A percentile compares a stretch with the other conserved stretches of the same genome.
These are phyloP conservation scores for Neoscelio sp. DNA, from an alignment of 2,888 invertebrate genomes.

Conservation along the genomic window DNA sequence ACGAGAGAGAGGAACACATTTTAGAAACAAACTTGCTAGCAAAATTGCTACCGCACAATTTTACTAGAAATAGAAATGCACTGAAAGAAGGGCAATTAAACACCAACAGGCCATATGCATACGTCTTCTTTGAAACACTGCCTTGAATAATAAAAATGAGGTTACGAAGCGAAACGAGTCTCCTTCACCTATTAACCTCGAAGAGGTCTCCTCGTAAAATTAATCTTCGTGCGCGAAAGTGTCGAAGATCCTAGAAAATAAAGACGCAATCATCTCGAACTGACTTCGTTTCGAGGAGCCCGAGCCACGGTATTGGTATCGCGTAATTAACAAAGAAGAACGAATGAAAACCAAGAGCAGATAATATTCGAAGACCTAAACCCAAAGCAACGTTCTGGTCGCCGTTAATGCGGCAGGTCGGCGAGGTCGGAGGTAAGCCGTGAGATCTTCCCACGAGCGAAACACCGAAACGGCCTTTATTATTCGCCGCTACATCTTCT, in stretches of 20 bases:
- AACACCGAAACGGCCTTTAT: conserved; percentile 71
- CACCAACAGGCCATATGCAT: too few relatives aligned
- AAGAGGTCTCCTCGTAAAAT: conserved; percentile 40
- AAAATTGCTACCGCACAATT: too few relatives aligned
- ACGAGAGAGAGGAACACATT: too few relatives aligned
- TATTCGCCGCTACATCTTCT: conserved; percentile 69
- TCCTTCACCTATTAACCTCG: conserved; percentile 58
- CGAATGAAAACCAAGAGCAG: conserved; percentile 67
- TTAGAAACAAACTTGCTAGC: too few relatives aligned
- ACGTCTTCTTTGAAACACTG: conserved; percentile 34
- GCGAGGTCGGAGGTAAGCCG: conserved; percentile 77
- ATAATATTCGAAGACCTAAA: conserved; percentile 67
- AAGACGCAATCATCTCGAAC: conserved; percentile 38
- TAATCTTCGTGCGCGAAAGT: conserved; percentile 40
- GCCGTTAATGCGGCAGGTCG: conserved; percentile 70
- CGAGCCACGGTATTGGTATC: conserved; percentile 57
- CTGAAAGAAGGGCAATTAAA: too few relatives aligned
- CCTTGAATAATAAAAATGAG: conserved; percentile 30
- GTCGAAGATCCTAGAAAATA: conserved; percentile 43
- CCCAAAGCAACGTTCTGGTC: conserved; percentile 63
- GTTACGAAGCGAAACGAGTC: conserved; percentile 26
- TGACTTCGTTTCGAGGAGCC: conserved; percentile 4
- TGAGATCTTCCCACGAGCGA: conserved; percentile 80
- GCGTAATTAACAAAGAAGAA: conserved; percentile 73
- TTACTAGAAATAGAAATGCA: too few relatives aligned